Conservation (phyloP, 2,797 vertebrate species). For the Catharus ustulatus region DNA sequence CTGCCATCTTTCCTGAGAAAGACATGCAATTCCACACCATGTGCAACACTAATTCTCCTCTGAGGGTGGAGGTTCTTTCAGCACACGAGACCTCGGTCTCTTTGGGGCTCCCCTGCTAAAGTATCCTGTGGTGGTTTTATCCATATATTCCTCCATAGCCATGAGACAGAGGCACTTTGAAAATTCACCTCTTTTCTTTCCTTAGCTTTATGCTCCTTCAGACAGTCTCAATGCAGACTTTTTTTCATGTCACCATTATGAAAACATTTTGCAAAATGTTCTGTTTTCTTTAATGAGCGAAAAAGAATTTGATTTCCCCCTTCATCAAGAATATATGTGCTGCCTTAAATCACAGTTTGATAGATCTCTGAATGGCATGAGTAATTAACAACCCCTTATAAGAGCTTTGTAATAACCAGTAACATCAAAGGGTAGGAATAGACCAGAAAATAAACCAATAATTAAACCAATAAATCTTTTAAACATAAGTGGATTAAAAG, state of each 20-base stretch:
- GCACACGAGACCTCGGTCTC: neutral
- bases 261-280: neutral
- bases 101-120: neutral
- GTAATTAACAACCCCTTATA: conserved; percentile 49
- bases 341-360: conserved; percentile 6
- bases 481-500: conserved; percentile 29
- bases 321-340: neutral
- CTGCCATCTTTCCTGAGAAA: neutral
- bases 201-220: neutral
- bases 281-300: neutral
- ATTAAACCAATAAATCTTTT: conserved; percentile 63
- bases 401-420: conserved; percentile 29
- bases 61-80: neutral
- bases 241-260: neutral
- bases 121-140: neutral
- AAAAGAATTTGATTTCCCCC: neutral
- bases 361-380: conserved; percentile 43
- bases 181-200: neutral
- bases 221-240: neutral
- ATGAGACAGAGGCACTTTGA: neutral
- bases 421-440: conserved; percentile 53
- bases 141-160: neutral
- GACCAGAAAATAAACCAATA: conserved; percentile 59
- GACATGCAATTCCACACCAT: neutral
- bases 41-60: neutral